Evolutionary conservation across 2,888 invertebrate genomes (phyloP), one percentile per base, ranked within the genome.

Genomic region (Lydus trimaculatus): DNA sequence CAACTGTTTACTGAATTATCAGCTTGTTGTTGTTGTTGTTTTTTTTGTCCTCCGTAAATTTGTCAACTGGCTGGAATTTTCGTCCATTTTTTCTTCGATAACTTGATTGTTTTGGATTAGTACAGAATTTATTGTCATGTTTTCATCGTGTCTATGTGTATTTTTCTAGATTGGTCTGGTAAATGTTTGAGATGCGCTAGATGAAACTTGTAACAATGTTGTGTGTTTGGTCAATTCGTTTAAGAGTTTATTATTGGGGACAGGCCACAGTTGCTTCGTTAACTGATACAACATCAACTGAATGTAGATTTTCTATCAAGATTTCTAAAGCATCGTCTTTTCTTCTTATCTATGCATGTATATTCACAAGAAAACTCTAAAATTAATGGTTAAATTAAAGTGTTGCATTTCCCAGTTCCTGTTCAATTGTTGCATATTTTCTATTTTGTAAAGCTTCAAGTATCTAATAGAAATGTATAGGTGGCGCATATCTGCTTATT

Each of bases 191-290:
- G 79, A 83, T 84, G 81, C 83, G 77, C 73, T 77, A 71, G 75
- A 78, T 81, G 81, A 76, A 77, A 73, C 74, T 78, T 73, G 76
- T 84, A 84, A 84, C 83, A 78, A 79, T 81, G 81, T 84, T 84
- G 82, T 79, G 79, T 83, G 82, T 83, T 84, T 83, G 83, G 83
- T 83, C 83, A 84, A 84, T 82, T 83, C 82, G 81, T 82, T 83
- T 83, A 81, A 78, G 76, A 80, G 77, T 80, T 82, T 81, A 81
- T 80, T 81, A 79, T 81, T 76, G 81, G 75, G 79, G 78, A 77
- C 79, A 76, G 76, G 75, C 78, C 72, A 65, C 75, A 65, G 76
- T 73, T 67, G 70, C 72, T 71, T 71, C 69, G 67, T 65, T 65
- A 65, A 80, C 76, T 70, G 73, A 75, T 72, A 73, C 72, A 73